Evolutionary conservation across 1,140 invertebrate genomes (phyloP).

Genomic region (Conopomorpha cramerella): DNA sequence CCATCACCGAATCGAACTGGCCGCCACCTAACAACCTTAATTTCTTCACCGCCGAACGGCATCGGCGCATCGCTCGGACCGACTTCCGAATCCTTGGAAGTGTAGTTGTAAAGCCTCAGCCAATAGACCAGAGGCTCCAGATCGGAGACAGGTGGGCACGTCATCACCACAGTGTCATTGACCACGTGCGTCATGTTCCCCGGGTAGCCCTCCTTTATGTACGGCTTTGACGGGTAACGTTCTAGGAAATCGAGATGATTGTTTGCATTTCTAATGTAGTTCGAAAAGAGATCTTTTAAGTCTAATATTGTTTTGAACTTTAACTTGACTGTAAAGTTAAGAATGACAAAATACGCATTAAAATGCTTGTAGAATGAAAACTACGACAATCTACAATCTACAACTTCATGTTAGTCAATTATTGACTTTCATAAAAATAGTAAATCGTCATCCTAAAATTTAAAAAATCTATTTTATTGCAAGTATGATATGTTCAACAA

Average conservation of each 20-base stretch:
- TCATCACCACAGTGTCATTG: constrained; percentile 71
- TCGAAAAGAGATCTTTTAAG: background rate
- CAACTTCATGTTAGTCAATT: no score
- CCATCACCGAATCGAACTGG: constrained; percentile 6
- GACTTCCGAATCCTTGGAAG: constrained; percentile 34
- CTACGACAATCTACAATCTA: no score
- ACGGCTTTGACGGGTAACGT: constrained; percentile 76
- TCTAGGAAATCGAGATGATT: constrained; percentile 53
- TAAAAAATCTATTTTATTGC: no score
- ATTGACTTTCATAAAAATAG: no score
- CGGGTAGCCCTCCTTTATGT: constrained; percentile 77
- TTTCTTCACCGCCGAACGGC: constrained; percentile 52
- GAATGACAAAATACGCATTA: no score
- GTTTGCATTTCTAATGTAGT: constrained; percentile 1
- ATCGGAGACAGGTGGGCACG: constrained; percentile 76
- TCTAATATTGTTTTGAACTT: no score
- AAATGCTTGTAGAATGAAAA: no score
- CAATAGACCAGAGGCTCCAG: constrained; percentile 77
- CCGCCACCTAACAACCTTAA: constrained; percentile 52
- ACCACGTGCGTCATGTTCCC: constrained; percentile 76
- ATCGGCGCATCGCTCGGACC: constrained; percentile 57
- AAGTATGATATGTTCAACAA: no score
- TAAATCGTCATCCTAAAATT: no score
- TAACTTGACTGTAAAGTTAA: no score
- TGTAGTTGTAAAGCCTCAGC: constrained; percentile 60